phyloP scores from a whole-genome alignment of 2,113 vertebrate genomes.

The Cebus imitator region DNA sequence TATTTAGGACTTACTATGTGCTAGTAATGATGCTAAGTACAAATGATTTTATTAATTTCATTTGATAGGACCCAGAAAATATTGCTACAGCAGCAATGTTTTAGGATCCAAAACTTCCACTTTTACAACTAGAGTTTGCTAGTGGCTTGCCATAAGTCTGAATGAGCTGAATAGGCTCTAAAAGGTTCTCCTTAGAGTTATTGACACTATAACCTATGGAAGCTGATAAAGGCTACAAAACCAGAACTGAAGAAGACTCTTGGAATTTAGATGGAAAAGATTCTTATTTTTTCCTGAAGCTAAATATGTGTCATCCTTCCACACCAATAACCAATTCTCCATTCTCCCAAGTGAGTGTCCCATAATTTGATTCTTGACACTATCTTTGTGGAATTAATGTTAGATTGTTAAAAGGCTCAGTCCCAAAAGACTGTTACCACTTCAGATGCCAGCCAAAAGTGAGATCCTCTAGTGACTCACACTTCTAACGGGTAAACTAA shows the following conservation, averaged over 20 bases:
- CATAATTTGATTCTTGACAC: not conserved
- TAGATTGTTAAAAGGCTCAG: not conserved
- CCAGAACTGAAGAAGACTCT: not conserved
- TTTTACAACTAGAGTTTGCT: not conserved
- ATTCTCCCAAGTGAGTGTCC: not conserved
- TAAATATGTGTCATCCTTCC: not conserved
- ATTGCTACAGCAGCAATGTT: not conserved
- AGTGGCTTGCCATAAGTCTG: not conserved
- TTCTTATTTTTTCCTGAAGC: not conserved
- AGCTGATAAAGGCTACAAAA: not conserved
- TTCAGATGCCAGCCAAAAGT: not conserved
- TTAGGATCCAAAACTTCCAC: not conserved
- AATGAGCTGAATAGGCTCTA: not conserved
- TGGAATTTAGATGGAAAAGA: not conserved
- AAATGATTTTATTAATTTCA: not conserved
- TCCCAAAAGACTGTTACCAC: not conserved
- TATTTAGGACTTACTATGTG: not conserved
- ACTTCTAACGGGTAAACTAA: not conserved
- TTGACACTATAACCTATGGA: not conserved
- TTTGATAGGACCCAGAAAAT: not conserved
- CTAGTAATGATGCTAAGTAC: not conserved
- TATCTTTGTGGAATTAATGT: not conserved
- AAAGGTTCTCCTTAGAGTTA: not conserved
- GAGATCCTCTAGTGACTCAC: not conserved
- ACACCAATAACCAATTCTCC: not conserved